phyloP scores from a whole-genome alignment of 2,797 vertebrate species.

The Melanotaenia parkinsoni region DNA sequence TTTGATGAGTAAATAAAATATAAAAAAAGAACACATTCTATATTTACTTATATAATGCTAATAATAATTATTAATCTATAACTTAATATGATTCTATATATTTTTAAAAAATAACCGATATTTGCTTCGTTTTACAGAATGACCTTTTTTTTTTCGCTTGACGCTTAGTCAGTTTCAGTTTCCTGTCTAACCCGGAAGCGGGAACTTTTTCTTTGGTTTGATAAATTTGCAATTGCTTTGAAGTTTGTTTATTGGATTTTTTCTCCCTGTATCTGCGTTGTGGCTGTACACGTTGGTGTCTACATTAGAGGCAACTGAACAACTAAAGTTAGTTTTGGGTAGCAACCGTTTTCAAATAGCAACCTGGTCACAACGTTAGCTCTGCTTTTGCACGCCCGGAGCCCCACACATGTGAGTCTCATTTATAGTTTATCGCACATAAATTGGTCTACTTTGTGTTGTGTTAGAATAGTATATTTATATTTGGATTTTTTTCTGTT shows the following conservation, averaged over 20 bases:
- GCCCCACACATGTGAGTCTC: background rate
- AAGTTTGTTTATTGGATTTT: background rate
- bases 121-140: background rate
- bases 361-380: background rate
- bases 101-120: background rate
- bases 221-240: background rate
- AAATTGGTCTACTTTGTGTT: background rate
- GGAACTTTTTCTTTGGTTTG: background rate
- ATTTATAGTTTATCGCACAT: background rate
- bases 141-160: constrained; percentile 4
- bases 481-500: background rate
- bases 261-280: too few species aligned
- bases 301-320: background rate
- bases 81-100: too few species aligned
- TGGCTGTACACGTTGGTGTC: background rate
- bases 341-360: background rate
- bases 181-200: background rate
- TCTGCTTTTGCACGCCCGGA: background rate
- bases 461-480: background rate
- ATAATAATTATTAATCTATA: too few species aligned
- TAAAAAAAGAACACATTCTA: too few species aligned
- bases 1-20: too few species aligned
- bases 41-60: too few species aligned
- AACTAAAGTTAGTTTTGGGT: background rate
- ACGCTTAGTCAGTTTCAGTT: background rate